These are phyloP conservation scores for Chloroclystis v-ata DNA, from an alignment of 2,888 invertebrate species.

Conservation along the genomic window DNA sequence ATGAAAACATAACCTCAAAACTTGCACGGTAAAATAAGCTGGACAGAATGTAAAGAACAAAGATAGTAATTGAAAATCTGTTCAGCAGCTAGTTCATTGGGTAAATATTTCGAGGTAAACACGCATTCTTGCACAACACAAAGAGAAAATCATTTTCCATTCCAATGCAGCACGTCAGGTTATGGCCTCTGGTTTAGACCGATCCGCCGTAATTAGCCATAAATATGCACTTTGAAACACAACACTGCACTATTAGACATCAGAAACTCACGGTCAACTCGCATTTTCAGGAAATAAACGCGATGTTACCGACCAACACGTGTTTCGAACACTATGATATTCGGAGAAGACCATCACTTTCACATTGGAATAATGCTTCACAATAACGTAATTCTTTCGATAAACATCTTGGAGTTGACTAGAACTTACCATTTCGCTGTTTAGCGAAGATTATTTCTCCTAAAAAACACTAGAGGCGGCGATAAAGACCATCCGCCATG, in stretches of 20 bases:
- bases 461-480: conserved; percentile 65
- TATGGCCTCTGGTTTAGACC: background rate
- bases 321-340: conserved; percentile 25
- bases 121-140: background rate
- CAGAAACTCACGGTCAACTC: conserved; percentile 17
- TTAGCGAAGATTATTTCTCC: conserved; percentile 69
- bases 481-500: conserved; percentile 76
- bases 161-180: conserved; percentile 1
- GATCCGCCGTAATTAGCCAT: background rate
- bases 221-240: conserved; percentile 5
- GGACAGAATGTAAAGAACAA: background rate
- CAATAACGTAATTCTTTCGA: conserved; percentile 24
- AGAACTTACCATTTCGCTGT: conserved; percentile 74
- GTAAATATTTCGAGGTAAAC: conserved; percentile 15
- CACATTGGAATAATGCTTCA: conserved; percentile 41
- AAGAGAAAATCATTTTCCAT: background rate
- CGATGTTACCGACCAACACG: conserved; percentile 27
- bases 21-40: background rate
- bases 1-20: conserved; percentile 3
- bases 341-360: conserved; percentile 33
- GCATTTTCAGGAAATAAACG: conserved; percentile 12
- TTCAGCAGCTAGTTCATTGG: too few species aligned
- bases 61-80: background rate
- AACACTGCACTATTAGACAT: conserved; percentile 10
- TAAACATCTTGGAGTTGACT: conserved; percentile 34